Conservation (phyloP, 2,888 invertebrate species). For the Kuschelorhynchus macadamiae region DNA sequence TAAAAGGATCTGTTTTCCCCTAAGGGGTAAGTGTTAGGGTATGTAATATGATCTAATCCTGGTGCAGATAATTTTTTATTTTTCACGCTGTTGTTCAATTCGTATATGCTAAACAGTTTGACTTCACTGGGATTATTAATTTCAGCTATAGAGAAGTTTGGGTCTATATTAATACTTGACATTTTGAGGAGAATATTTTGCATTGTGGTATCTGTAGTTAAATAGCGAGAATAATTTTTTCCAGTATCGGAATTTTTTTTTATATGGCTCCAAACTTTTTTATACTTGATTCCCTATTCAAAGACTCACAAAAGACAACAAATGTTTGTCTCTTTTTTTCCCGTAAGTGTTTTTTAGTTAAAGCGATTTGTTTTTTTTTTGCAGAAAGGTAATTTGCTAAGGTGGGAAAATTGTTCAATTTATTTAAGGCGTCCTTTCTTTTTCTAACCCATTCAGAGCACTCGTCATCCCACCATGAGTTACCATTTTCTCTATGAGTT, state of each 20-base stretch:
- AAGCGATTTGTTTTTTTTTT: not conserved
- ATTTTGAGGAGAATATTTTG: not conserved
- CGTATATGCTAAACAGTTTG: slow-evolving; percentile 1
- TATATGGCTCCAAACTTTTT: slow-evolving; percentile 2
- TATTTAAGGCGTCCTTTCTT: not conserved
- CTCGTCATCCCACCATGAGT: slow-evolving; percentile 12
- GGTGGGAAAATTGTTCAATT: slow-evolving; percentile 1
- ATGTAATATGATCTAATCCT: not conserved
- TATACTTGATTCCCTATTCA: slow-evolving; percentile 2
- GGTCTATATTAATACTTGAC: not conserved
- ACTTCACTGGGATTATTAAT: not conserved
- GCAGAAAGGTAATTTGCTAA: not conserved
- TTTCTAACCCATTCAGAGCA: slow-evolving; percentile 1
- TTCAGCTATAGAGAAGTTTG: not conserved
- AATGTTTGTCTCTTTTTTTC: not conserved
- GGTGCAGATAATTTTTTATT: slow-evolving; percentile 4
- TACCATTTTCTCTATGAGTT: not conserved
- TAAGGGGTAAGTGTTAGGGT: slow-evolving; percentile 1
- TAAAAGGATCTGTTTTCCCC: not conserved
- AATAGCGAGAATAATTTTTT: not conserved
- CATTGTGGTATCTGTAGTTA: not conserved
- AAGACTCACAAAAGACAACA: not conserved
- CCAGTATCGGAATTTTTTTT: not conserved
- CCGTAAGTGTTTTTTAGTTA: not conserved
- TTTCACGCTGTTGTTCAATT: not conserved